Percentiles rank a stretch among this genome's conserved stretches.
Evolutionary conservation across 1,140 invertebrate genomes (phyloP).

Genomic region (Drosophila busckii): DNA sequence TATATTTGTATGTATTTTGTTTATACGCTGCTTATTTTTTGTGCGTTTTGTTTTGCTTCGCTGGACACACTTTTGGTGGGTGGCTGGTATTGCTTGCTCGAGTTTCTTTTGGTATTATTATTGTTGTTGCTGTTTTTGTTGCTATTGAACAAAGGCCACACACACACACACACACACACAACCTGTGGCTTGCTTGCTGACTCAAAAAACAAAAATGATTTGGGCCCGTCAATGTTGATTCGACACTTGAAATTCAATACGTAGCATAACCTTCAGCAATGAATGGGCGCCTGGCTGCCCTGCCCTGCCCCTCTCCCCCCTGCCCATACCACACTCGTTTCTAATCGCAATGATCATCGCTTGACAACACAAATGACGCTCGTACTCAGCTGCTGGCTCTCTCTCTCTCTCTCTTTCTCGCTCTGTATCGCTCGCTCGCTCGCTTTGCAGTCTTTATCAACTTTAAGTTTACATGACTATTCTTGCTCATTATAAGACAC

Average conservation of each 20-base stretch:
- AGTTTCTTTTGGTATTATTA: neutral
- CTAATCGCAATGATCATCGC: too few species aligned
- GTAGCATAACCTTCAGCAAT: neutral
- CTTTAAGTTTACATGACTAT: too few species aligned
- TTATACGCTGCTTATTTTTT: slow-evolving; percentile 18
- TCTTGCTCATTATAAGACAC: too few species aligned
- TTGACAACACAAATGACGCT: too few species aligned
- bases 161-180: slow-evolving; percentile 4
- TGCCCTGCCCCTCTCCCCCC: neutral
- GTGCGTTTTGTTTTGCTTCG: slow-evolving; percentile 26
- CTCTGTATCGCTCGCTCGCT: neutral
- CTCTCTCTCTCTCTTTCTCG: neutral
- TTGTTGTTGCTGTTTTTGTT: neutral
- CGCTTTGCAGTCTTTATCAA: slow-evolving; percentile 24
- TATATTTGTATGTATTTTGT: slow-evolving; percentile 7
- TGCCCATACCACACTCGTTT: neutral
- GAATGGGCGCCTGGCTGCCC: slow-evolving; percentile 2
- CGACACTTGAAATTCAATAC: slow-evolving; percentile 14
- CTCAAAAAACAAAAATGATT: slow-evolving; percentile 3
- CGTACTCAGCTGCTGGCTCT: neutral
- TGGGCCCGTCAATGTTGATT: neutral
- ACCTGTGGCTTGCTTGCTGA: slow-evolving; percentile 21
- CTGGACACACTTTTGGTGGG: slow-evolving; percentile 23
- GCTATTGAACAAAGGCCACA: neutral
- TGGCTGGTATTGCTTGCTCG: slow-evolving; percentile 10